A percentile compares a stretch with the other conserved stretches of the same genome.
These are phyloP conservation scores for Columbina picui DNA, from an alignment of 2,113 vertebrate genomes.

Conservation along the genomic window DNA sequence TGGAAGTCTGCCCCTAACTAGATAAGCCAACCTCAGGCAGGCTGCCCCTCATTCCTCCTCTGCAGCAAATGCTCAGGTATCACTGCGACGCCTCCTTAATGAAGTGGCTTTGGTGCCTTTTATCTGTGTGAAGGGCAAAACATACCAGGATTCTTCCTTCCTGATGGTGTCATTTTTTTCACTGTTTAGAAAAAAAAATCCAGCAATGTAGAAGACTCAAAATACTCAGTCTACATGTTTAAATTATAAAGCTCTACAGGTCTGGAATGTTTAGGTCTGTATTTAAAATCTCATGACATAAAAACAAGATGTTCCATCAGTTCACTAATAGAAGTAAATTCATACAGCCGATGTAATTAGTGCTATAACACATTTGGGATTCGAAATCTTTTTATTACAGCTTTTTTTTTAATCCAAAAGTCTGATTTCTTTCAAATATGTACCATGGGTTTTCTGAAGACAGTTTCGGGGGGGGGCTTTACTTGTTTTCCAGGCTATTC, in stretches of 20 bases:
- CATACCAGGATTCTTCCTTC: conserved; percentile 6
- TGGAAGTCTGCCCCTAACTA: conserved; percentile 29
- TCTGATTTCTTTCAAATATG: not conserved
- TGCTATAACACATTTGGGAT: not conserved
- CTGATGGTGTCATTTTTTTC: conserved; percentile 9
- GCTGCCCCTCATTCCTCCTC: not conserved
- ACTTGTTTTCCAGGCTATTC: conserved; percentile 80
- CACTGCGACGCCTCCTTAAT: conserved; percentile 57
- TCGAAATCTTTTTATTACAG: not conserved
- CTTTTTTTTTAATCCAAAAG: not conserved
- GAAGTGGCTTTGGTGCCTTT: conserved; percentile 57
- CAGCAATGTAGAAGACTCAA: not conserved
- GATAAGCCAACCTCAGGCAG: conserved; percentile 20
- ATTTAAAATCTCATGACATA: not conserved
- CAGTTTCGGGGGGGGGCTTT: not conserved
- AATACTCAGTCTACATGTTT: not conserved
- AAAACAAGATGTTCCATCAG: not conserved
- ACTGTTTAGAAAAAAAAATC: not conserved
- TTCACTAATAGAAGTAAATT: not conserved
- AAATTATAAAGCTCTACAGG: not conserved
- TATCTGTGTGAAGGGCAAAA: conserved; percentile 58
- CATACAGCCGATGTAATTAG: not conserved
- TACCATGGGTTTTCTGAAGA: not conserved
- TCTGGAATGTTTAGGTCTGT: not conserved
- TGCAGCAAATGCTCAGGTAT: conserved; percentile 44